A percentile compares a stretch with the other conserved stretches of the same genome.
phyloP scores from a whole-genome alignment of 1,140 invertebrate genomes.

The Ceratosolen solmsi region DNA sequence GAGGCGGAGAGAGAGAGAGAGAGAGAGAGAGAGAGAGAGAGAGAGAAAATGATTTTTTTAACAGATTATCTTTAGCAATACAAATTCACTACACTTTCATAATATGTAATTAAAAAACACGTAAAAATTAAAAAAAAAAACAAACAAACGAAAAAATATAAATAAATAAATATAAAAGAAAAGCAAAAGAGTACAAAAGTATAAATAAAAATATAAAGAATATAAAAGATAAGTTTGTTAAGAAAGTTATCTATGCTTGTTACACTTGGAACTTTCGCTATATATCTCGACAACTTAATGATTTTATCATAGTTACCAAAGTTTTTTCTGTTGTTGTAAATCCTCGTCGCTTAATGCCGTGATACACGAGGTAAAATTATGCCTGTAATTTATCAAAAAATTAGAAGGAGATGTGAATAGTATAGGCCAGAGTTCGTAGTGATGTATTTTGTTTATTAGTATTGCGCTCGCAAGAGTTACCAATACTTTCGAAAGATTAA shows the following conservation, averaged over 20 bases:
- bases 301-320: background rate
- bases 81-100: background rate
- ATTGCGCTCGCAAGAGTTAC: too few species aligned
- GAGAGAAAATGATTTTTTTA: too few species aligned
- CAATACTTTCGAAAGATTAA: too few species aligned
- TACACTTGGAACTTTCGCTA: background rate
- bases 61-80: background rate
- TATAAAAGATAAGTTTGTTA: background rate
- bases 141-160: too few species aligned
- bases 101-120: too few species aligned
- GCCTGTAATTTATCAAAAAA: background rate
- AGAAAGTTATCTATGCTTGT: background rate
- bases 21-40: too few species aligned
- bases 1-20: too few species aligned
- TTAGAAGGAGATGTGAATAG: background rate
- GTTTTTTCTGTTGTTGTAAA: background rate
- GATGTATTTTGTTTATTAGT: background rate
- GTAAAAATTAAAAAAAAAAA: too few species aligned
- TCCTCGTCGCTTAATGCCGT: background rate
- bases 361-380: background rate
- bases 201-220: background rate
- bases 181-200: too few species aligned
- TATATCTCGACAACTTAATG: background rate
- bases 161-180: too few species aligned
- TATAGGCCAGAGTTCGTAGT: background rate